phyloP scores from a whole-genome alignment of 2,113 vertebrate genomes.

The Caracal caracal region DNA sequence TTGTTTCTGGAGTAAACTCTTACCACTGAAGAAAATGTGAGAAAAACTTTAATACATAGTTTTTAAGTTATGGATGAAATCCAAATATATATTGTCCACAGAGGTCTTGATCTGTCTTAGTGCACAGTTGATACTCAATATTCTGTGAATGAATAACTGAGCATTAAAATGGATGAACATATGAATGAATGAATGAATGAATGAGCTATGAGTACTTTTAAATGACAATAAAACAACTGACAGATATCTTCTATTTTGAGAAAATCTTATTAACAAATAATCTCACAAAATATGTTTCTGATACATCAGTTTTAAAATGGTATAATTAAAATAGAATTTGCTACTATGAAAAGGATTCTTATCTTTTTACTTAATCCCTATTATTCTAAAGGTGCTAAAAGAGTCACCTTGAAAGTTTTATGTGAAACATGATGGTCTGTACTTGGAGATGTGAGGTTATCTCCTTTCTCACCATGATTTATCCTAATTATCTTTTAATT shows the following conservation, averaged over 20 bases:
- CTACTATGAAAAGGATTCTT: not conserved
- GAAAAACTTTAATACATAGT: not conserved
- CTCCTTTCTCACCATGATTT: constrained; percentile 30
- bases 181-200: not conserved
- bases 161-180: not conserved
- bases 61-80: not conserved
- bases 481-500: constrained; percentile 66
- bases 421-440: not conserved
- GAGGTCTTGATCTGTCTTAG: not conserved
- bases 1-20: not conserved
- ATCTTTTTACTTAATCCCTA: not conserved
- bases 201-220: not conserved
- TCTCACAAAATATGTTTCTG: not conserved
- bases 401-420: constrained; percentile 54
- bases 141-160: not conserved
- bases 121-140: not conserved
- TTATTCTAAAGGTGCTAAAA: not conserved
- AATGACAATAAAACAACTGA: not conserved
- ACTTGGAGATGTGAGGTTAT: constrained; percentile 24
- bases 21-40: not conserved
- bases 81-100: not conserved
- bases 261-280: not conserved
- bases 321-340: not conserved
- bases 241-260: not conserved
- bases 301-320: not conserved